These are phyloP conservation scores for Phymatocera aterrima DNA, from an alignment of 2,888 invertebrate genomes.

Conservation along the genomic window DNA sequence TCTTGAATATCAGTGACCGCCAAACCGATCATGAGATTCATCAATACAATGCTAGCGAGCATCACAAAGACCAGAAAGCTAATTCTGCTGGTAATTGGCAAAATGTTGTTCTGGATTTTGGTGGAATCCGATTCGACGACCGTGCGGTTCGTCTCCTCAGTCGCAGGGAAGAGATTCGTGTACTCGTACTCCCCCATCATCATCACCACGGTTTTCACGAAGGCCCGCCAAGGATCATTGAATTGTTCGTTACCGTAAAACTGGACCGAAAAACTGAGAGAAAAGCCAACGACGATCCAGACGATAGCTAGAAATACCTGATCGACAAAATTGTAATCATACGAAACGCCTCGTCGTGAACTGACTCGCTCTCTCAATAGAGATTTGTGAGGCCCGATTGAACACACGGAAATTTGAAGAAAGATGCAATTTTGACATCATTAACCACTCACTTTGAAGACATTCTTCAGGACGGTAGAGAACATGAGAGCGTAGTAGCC, in stretches of 20 bases:
- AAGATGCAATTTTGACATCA: too few relatives aligned
- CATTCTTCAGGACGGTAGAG: constrained; percentile 76
- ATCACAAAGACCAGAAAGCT: constrained; percentile 76
- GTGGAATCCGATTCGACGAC: constrained; percentile 8
- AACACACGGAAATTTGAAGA: too few relatives aligned
- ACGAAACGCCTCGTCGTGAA: neutral
- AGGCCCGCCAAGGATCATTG: constrained; percentile 69
- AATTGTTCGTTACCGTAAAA: constrained; percentile 75
- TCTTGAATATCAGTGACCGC: constrained; percentile 77
- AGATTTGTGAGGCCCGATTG: neutral
- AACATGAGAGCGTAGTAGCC: constrained; percentile 79
- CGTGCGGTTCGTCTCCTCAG: neutral
- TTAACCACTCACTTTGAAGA: constrained; percentile 74
- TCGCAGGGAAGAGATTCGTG: constrained; percentile 69
- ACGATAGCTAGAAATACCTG: constrained; percentile 76
- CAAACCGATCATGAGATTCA: constrained; percentile 78
- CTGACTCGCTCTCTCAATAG: neutral
- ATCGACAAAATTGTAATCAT: constrained; percentile 48
- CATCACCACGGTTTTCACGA: constrained; percentile 78
- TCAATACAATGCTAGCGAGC: constrained; percentile 76
- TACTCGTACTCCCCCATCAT: constrained; percentile 79
- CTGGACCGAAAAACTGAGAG: constrained; percentile 76
- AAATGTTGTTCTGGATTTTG: neutral
- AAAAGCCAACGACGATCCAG: constrained; percentile 77
- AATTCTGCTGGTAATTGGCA: constrained; percentile 69